These are phyloP conservation scores for Pangasius larnaudii DNA, from an alignment of 2,797 vertebrate genomes.

Conservation along the genomic window DNA sequence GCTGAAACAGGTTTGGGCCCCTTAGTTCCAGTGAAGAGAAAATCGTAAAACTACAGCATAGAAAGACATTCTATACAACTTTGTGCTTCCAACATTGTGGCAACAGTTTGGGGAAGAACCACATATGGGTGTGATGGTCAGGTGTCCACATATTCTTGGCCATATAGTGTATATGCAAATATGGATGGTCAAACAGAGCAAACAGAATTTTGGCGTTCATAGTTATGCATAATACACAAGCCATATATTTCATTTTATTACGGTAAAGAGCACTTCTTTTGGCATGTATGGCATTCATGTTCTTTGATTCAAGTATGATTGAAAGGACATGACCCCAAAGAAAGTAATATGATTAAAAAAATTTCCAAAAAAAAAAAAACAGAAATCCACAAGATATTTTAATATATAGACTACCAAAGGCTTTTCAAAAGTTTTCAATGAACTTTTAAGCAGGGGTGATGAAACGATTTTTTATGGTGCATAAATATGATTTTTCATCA, in stretches of 20 bases:
- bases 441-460: constrained; percentile 18
- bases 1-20: no score
- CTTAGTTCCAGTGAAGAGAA: no score
- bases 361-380: no score
- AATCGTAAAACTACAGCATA: no score
- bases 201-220: constrained; percentile 3
- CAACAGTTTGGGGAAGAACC: no score
- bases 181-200: constrained; percentile 1
- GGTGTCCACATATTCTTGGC: no score
- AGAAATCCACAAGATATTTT: background rate
- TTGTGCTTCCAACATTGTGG: no score
- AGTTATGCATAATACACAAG: background rate
- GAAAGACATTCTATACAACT: no score
- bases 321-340: background rate
- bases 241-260: background rate
- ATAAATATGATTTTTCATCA: constrained; percentile 31
- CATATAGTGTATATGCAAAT: background rate
- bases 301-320: background rate
- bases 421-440: constrained; percentile 18
- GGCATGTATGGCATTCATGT: background rate
- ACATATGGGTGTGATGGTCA: no score
- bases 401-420: background rate
- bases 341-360: background rate
- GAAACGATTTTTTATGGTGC: constrained; percentile 6
- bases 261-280: background rate